phyloP scores from a whole-genome alignment of 2,113 vertebrate genomes.

The Sinocyclocheilus anshuiensis region DNA sequence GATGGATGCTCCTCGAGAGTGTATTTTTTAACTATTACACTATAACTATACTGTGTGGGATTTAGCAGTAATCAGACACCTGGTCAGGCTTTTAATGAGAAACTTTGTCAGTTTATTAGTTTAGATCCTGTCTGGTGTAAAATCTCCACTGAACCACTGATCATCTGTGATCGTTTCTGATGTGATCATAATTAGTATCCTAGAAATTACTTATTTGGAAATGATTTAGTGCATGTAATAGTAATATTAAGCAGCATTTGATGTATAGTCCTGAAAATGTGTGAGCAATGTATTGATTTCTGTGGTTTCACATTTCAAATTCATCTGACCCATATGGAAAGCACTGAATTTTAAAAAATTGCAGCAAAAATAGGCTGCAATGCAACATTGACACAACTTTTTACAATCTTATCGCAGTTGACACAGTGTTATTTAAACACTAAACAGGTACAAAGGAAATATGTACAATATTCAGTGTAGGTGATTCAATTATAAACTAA shows the following conservation, averaged over 20 bases:
- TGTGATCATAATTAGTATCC: background rate
- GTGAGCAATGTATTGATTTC: background rate
- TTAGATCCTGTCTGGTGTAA: background rate
- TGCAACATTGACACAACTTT: no score
- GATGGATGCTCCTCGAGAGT: background rate
- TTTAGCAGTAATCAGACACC: background rate
- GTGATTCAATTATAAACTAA: background rate
- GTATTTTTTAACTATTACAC: background rate
- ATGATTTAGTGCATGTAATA: background rate
- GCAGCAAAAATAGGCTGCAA: no score
- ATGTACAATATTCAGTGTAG: background rate
- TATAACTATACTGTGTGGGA: background rate
- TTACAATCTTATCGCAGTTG: no score
- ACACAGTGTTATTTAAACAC: background rate
- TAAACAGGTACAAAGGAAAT: background rate
- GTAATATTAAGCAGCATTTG: background rate
- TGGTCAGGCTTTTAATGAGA: background rate
- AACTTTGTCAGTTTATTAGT: background rate
- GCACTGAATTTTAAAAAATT: no score
- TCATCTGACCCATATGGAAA: no score
- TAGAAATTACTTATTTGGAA: background rate
- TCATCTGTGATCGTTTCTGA: background rate
- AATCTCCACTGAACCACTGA: background rate
- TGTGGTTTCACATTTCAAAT: background rate
- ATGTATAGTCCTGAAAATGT: background rate